Base-by-base conservation (phyloP, 2,113 vertebrate genomes). In the rat (Rattus norvegicus) region DNA sequence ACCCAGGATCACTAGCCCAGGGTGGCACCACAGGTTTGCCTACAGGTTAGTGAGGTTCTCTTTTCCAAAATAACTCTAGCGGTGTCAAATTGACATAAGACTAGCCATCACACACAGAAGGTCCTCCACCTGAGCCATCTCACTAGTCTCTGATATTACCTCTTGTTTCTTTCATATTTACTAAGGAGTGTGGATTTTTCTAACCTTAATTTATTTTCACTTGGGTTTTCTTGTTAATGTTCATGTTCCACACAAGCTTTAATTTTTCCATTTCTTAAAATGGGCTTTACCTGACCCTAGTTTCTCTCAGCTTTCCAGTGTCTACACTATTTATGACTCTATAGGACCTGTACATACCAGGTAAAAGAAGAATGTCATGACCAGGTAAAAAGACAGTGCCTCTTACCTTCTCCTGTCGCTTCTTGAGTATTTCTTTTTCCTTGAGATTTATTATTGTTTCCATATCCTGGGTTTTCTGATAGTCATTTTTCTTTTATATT, bases 141-240 rank as follows among this genome's bases (percentile, higher is more conserved):
- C 52, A 59, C 19, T 8, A 59, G 33, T 24, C 19, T 36, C 56
- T n/a, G 33, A n/a, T 2, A 2, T n/a, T 81, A n/a, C 5, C 11
- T 83, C 91, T 63, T 36, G 49, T 90, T 87, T 94, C 28, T n/a
- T 84, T 90, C 87, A 7, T 84, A 20, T 75, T 93, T 85, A 67
- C 6, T 83, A 52, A 93, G 22, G 61, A 73, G 9, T 73, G 33
- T 90, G 33, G 36, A 54, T 83, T 92, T 85, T 89, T 69, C 10
- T 70, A 70, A 12, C 94, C 19, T 59, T 3, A 43, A 88, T 96
- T 91, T 94, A 89, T 88, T 79, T 72, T 88, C 16, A 47, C 2
- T 90, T 93, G 49, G 77, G 65, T 90, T 79, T 90, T 69, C 39
- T 87, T 33, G 11, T 87, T 19, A 85, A 33, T 91, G 36, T 49